Conservation (phyloP, 2,888 invertebrate genomes). For the Stenolophus ochropezus region DNA sequence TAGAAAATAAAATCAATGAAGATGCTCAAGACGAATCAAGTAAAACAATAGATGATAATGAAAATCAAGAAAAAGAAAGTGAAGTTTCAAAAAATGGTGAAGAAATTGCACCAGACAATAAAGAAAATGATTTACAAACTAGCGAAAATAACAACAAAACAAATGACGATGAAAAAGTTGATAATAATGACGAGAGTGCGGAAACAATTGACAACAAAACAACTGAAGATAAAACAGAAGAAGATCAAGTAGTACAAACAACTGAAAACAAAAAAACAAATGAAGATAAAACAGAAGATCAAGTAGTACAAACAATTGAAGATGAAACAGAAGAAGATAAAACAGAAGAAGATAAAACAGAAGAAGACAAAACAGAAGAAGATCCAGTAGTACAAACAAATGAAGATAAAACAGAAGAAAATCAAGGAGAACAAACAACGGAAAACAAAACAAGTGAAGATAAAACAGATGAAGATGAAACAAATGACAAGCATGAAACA, state of each 20-base stretch:
- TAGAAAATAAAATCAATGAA: slow-evolving; percentile 12
- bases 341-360: background rate
- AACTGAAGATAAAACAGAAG: background rate
- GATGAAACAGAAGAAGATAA: background rate
- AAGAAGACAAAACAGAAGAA: too few relatives aligned
- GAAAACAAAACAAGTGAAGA: background rate
- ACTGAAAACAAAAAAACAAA: background rate
- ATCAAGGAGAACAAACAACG: background rate
- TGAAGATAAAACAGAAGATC: background rate
- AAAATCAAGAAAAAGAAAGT: slow-evolving; percentile 9
- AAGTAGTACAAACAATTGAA: background rate
- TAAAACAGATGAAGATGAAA: background rate
- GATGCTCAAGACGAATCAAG: slow-evolving; percentile 5
- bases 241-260: background rate
- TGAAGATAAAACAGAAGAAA: background rate
- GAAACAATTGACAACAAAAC: background rate
- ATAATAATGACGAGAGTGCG: background rate
- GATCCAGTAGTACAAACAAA: too few relatives aligned
- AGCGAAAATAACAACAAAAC: background rate
- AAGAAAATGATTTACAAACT: background rate
- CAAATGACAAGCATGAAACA: background rate
- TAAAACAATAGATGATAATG: background rate
- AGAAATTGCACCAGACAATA: background rate
- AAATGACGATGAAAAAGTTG: background rate
- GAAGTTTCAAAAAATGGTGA: background rate